These are phyloP conservation scores for Campodea augens DNA, from an alignment of 1,140 invertebrate species.

Conservation along the genomic window DNA sequence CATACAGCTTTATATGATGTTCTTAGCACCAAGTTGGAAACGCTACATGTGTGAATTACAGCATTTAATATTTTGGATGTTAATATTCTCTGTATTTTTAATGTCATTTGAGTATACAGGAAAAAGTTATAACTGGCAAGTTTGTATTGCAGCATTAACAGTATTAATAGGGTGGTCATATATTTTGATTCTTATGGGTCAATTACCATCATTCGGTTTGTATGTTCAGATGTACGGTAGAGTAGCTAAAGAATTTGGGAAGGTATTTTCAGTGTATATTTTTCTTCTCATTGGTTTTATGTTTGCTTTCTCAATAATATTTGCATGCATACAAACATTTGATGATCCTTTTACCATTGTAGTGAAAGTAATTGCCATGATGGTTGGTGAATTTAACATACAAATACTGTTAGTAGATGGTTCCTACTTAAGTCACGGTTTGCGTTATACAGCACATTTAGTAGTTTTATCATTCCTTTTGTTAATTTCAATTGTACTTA, in stretches of 20 bases:
- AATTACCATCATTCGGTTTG: conserved; percentile 61
- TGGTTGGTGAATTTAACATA: conserved; percentile 65
- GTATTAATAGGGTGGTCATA: conserved; percentile 68
- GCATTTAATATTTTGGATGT: background rate
- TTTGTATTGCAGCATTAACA: conserved; percentile 57
- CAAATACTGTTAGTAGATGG: conserved; percentile 39
- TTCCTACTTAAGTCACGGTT: conserved; percentile 31
- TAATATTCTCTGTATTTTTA: conserved; percentile 5
- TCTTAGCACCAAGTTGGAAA: conserved; percentile 2
- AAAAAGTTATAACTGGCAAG: conserved; percentile 4
- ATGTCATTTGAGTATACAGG: conserved; percentile 17
- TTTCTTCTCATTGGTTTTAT: conserved; percentile 67
- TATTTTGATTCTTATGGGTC: conserved; percentile 66
- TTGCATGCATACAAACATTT: conserved; percentile 56
- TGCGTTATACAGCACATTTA: conserved; percentile 34
- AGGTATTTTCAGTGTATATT: conserved; percentile 59
- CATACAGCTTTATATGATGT: background rate
- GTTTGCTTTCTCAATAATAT: conserved; percentile 68
- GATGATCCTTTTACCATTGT: conserved; percentile 55
- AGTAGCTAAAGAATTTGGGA: conserved; percentile 65
- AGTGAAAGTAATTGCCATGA: conserved; percentile 70
- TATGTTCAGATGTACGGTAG: conserved; percentile 74
- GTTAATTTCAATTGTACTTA: conserved; percentile 58
- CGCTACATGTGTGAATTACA: background rate
- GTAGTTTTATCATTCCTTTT: conserved; percentile 51